A percentile compares a stretch with the other conserved stretches of the same genome.
Evolutionary conservation across 1,140 invertebrate species (phyloP).

Genomic region (Brachionus koreanus): DNA sequence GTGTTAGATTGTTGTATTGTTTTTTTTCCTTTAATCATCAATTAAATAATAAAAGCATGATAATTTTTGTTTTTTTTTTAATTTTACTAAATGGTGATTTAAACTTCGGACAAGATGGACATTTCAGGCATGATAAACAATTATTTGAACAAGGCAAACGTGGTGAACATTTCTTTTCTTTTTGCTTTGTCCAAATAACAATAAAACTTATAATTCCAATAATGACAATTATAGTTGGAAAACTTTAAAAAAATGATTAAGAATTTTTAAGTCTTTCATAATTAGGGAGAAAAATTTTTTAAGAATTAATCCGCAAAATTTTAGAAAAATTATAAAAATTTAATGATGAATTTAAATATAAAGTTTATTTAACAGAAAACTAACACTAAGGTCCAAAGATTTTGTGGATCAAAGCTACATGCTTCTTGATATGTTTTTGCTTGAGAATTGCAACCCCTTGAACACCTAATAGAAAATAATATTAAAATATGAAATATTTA

Average conservation of each 20-base stretch:
- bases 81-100: neutral
- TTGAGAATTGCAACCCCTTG: neutral
- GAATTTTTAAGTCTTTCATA: neutral
- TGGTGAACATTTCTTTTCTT: neutral
- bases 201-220: neutral
- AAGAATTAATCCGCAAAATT: too few relatives aligned
- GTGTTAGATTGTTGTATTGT: too few relatives aligned
- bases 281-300: too few relatives aligned
- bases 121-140: neutral
- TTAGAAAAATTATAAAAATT: too few relatives aligned
- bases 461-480: neutral
- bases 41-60: too few relatives aligned
- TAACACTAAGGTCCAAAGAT: neutral
- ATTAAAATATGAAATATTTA: neutral
- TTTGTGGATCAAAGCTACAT: neutral
- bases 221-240: neutral
- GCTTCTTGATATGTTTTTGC: neutral
- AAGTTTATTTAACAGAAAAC: neutral
- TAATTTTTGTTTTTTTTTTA: neutral
- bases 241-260: neutral
- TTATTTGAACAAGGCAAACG: neutral
- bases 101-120: neutral
- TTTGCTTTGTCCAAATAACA: neutral
- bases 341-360: too few relatives aligned
- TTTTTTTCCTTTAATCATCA: too few relatives aligned